Percentiles rank a stretch among this genome's conserved stretches.
Evolutionary conservation across 1,140 invertebrate species (phyloP).

Genomic region (Dryas iulia): DNA sequence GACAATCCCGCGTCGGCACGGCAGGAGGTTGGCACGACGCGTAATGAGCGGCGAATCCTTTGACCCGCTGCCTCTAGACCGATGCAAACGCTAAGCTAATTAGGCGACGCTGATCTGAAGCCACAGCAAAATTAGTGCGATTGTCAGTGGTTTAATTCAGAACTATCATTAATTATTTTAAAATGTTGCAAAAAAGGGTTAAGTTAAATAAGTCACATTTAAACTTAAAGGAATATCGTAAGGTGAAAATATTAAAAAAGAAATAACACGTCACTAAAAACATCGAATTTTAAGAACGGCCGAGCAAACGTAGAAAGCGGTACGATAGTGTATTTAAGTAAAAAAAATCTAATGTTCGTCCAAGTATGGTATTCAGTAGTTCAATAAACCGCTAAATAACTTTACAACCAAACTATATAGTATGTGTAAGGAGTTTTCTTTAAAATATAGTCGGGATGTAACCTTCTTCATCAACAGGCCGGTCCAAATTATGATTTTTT

Average conservation of each 20-base stretch:
- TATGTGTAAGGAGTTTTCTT: too few relatives aligned
- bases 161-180: constrained; percentile 18
- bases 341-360: too few relatives aligned
- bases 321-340: too few relatives aligned
- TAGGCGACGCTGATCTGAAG: constrained; percentile 71
- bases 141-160: constrained; percentile 49
- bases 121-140: constrained; percentile 68
- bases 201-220: not conserved
- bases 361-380: too few relatives aligned
- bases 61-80: constrained; percentile 62
- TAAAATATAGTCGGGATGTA: too few relatives aligned
- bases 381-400: too few relatives aligned
- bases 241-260: not conserved
- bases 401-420: too few relatives aligned
- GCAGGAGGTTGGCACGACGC: constrained; percentile 41
- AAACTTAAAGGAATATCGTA: not conserved
- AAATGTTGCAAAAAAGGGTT: not conserved
- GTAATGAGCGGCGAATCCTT: constrained; percentile 76
- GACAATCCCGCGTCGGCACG: constrained; percentile 37
- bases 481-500: too few relatives aligned
- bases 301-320: too few relatives aligned
- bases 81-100: constrained; percentile 71
- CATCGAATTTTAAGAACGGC: too few relatives aligned
- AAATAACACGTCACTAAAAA: not conserved
- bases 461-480: too few relatives aligned